These are phyloP conservation scores for Ochropacha duplaris DNA, from an alignment of 2,888 invertebrate species.

Conservation along the genomic window DNA sequence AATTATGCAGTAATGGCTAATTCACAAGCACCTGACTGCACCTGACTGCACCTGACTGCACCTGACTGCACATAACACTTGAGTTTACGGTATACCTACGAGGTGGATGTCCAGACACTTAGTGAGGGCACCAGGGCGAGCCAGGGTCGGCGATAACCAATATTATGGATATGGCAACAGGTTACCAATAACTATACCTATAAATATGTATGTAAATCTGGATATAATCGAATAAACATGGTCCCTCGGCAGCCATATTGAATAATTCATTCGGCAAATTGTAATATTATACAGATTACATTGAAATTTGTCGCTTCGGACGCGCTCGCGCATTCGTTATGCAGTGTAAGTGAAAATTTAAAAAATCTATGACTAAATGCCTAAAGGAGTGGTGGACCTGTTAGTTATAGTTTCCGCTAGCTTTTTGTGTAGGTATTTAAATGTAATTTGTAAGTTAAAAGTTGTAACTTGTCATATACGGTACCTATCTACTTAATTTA, in stretches of 20 bases:
- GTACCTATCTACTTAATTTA: too few species aligned
- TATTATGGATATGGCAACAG: constrained; percentile 34
- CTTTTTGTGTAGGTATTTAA: neutral
- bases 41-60: too few species aligned
- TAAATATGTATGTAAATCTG: constrained; percentile 47
- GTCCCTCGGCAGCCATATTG: constrained; percentile 54
- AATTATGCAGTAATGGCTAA: neutral
- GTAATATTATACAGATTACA: constrained; percentile 74
- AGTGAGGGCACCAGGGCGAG: neutral
- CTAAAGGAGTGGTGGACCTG: neutral
- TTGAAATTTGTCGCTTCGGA: constrained; percentile 64
- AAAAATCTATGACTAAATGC: constrained; percentile 4
- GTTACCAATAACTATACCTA: constrained; percentile 28
- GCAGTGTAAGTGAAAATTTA: constrained; percentile 9
- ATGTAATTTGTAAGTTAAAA: too few species aligned
- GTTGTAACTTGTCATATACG: too few species aligned
- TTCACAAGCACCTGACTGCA: neutral
- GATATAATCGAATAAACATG: constrained; percentile 65
- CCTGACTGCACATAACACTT: neutral
- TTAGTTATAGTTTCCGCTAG: neutral
- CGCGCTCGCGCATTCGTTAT: constrained; percentile 42
- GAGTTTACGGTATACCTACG: neutral
- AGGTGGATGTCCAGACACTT: neutral
- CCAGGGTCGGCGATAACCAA: neutral
- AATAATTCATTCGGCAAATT: constrained; percentile 77